Base-by-base conservation (phyloP, 2,113 vertebrate genomes). In the Microcebus murinus region DNA sequence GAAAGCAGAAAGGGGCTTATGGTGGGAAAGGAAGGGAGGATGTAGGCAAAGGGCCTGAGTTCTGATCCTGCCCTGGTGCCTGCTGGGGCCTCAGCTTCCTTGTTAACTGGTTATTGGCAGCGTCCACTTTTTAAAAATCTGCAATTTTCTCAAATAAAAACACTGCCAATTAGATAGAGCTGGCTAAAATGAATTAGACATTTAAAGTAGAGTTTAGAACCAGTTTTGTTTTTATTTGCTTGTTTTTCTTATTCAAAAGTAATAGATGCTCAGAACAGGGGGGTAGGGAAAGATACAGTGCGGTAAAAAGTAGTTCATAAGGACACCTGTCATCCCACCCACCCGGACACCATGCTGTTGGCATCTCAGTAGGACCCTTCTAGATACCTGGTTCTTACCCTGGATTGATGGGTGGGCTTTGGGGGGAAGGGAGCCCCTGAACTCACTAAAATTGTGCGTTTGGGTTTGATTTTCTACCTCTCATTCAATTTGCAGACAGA, bases 161-260 rank as follows among this genome's bases (percentile, higher is more conserved):
- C 59, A 71, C 11, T 86, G 27, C 48, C 83, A 89, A 57, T 48
- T 93, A 82, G 27, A 63, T 95, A 88, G 95, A 82, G 59, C 67
- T 94, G 31, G 36, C 29, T 71, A 76, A 93, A 94, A 42, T 91
- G 57, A 68, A 61, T 50, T 91, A 63, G 59, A 84, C n/a, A 65
- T 88, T 87, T 68, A 82, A 86, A 96, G 79, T 82, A 59, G 65
- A 63, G 4, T 92, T 96, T 90, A 77, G 61, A 92, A 91, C n/a
- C 68, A 91, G 48, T 52, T 20, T 17, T 81, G 67, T 61, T 91
- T 59, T 77, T 77, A 0, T 39, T 83, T 67, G 4, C 68, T 74
- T 65, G 34, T 89, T 81, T 85, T 96, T 74, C 27, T 84, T 81
- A 39, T 25, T 87, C 36, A 39, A 77, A 92, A 97, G 70, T 76